Evolutionary conservation across 2,113 vertebrate species (phyloP).

Genomic region (Carassius gibelio): DNA sequence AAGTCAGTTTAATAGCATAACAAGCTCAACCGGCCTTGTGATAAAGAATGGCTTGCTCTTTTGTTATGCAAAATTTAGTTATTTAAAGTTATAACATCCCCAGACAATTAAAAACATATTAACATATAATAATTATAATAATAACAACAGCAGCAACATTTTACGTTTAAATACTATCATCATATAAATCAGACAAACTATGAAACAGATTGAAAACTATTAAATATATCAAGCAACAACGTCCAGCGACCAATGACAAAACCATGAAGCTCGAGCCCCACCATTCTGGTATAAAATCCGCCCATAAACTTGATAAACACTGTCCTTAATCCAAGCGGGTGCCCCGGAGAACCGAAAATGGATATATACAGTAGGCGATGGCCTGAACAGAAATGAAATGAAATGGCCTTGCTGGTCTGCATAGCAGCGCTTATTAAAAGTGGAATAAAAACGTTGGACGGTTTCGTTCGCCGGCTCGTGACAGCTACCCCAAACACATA

Average conservation of each 20-base stretch:
- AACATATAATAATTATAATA: not conserved
- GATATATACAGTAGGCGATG: conserved; percentile 48
- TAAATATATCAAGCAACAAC: conserved; percentile 38
- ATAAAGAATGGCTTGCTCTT: conserved; percentile 3
- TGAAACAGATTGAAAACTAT: conserved; percentile 6
- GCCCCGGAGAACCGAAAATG: conserved; percentile 48
- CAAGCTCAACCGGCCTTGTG: not conserved
- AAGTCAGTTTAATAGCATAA: not conserved
- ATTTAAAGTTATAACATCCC: not conserved
- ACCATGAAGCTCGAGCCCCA: conserved; percentile 47
- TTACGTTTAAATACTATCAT: conserved; percentile 34
- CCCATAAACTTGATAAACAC: conserved; percentile 50
- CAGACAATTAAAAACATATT: not conserved
- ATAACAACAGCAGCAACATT: conserved; percentile 24
- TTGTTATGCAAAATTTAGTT: not conserved
- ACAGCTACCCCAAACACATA: conserved; percentile 80
- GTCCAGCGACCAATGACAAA: conserved; percentile 43
- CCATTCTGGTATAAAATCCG: conserved; percentile 56
- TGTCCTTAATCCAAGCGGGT: conserved; percentile 50
- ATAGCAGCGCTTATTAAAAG: conserved; percentile 78
- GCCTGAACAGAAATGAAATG: conserved; percentile 55
- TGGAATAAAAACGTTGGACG: conserved; percentile 79
- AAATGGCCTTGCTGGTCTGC: conserved; percentile 65
- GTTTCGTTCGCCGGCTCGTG: conserved; percentile 70
- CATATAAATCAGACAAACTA: not conserved